Conservation (phyloP, 2,888 invertebrate genomes). For the Drosophila anceps region DNA sequence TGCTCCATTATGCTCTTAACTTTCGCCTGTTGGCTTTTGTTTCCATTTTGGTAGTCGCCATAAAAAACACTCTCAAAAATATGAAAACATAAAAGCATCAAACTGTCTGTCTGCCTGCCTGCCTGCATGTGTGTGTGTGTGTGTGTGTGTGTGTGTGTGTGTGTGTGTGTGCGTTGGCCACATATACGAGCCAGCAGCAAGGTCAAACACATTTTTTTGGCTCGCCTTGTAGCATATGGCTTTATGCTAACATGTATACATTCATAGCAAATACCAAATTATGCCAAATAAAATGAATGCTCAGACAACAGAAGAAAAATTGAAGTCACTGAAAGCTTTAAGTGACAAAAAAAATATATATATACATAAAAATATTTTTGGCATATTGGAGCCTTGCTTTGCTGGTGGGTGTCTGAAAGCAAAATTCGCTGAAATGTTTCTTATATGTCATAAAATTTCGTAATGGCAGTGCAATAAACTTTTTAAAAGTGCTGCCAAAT, state of each 20-base stretch:
- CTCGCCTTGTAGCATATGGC: conserved; percentile 23
- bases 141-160: not conserved
- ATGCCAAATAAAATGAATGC: conserved; percentile 47
- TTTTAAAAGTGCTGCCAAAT: conserved; percentile 21
- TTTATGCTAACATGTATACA: conserved; percentile 21
- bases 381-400: conserved; percentile 2
- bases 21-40: conserved; percentile 57
- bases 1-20: conserved; percentile 78
- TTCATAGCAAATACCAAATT: conserved; percentile 24
- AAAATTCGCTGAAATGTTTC: conserved; percentile 17
- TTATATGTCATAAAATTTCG: conserved; percentile 26
- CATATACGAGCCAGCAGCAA: conserved; percentile 25
- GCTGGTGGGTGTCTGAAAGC: conserved; percentile 24
- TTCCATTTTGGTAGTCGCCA: conserved; percentile 45
- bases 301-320: conserved; percentile 12
- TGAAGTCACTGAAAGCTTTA: conserved; percentile 31
- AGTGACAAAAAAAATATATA: conserved; percentile 14
- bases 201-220: conserved; percentile 47
- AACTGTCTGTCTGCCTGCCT: conserved; percentile 14
- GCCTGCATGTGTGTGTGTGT: not conserved
- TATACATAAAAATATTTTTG: not conserved
- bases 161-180: conserved; percentile 9
- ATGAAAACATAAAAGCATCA: conserved; percentile 56
- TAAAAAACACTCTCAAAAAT: conserved; percentile 61
- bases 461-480: conserved; percentile 32